Evolutionary conservation across 2,888 invertebrate species (phyloP).

Genomic region (Microctonus aethiopoides): DNA sequence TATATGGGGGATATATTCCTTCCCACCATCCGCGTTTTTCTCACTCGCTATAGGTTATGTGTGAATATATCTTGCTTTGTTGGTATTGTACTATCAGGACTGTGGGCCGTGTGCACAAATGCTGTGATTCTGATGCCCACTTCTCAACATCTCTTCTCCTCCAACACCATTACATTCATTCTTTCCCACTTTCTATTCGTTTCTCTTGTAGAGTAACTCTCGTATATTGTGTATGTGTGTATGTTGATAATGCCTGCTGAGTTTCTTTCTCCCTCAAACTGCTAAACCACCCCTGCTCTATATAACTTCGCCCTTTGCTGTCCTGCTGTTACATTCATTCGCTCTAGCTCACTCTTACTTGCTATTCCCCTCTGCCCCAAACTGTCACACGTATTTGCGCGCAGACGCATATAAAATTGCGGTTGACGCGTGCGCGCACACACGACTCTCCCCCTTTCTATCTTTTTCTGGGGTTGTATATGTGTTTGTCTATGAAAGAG

Average conservation of each 20-base stretch:
- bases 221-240: neutral
- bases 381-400: conserved; percentile 27
- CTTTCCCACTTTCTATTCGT: neutral
- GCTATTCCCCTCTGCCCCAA: conserved; percentile 11
- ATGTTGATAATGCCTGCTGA: too few relatives aligned
- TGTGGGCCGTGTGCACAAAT: conserved; percentile 2
- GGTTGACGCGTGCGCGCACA: conserved; percentile 31
- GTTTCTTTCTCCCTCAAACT: conserved; percentile 1
- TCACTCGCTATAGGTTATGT: neutral
- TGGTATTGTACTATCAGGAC: conserved; percentile 4
- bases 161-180: neutral
- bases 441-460: conserved; percentile 31
- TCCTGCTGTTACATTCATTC: neutral
- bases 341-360: conserved; percentile 23
- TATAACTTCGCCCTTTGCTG: neutral
- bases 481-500: too few relatives aligned
- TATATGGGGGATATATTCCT: conserved; percentile 6
- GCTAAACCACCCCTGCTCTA: neutral
- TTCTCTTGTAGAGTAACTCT: neutral
- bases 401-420: conserved; percentile 19
- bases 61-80: conserved; percentile 11
- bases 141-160: neutral
- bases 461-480: neutral
- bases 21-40: conserved; percentile 1
- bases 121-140: conserved; percentile 14